Evolutionary conservation across 2,888 invertebrate species (phyloP).

Genomic region (Scaeva pyrastri): DNA sequence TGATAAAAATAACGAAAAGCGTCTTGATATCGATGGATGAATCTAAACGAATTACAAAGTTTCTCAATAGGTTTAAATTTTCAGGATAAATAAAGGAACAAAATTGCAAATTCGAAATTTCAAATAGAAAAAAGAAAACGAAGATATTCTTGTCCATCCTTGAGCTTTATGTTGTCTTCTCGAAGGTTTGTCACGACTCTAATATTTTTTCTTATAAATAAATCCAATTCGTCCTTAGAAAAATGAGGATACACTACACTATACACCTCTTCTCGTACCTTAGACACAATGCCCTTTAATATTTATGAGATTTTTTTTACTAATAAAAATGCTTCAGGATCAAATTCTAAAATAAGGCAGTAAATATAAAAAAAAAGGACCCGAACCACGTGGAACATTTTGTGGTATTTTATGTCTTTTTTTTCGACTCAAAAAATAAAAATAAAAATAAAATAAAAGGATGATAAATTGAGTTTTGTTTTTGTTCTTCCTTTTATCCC

Average conservation of each 20-base stretch:
- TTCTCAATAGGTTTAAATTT: constrained; percentile 1
- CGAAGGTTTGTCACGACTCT: constrained; percentile 1
- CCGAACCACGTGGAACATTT: not conserved
- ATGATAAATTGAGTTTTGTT: constrained; percentile 8
- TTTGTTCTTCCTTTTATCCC: no score
- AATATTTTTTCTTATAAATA: constrained; percentile 1
- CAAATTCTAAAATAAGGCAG: not conserved
- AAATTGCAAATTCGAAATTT: no score
- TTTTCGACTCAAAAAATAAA: not conserved
- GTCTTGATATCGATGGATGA: constrained; percentile 7
- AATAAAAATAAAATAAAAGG: not conserved
- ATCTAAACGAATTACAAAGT: constrained; percentile 3
- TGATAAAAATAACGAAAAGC: constrained; percentile 2
- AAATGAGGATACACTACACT: not conserved
- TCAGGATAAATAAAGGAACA: not conserved
- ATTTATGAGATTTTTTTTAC: constrained; percentile 11
- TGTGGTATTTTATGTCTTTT: not conserved
- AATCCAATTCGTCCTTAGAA: constrained; percentile 14
- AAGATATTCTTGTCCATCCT: not conserved
- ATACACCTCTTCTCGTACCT: not conserved
- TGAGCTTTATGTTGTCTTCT: not conserved
- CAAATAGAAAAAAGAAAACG: no score
- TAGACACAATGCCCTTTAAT: constrained; percentile 1
- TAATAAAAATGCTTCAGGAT: constrained; percentile 3
- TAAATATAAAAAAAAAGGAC: not conserved